Conservation (phyloP, 2,888 invertebrate genomes). For the Epsilonema sp. region DNA sequence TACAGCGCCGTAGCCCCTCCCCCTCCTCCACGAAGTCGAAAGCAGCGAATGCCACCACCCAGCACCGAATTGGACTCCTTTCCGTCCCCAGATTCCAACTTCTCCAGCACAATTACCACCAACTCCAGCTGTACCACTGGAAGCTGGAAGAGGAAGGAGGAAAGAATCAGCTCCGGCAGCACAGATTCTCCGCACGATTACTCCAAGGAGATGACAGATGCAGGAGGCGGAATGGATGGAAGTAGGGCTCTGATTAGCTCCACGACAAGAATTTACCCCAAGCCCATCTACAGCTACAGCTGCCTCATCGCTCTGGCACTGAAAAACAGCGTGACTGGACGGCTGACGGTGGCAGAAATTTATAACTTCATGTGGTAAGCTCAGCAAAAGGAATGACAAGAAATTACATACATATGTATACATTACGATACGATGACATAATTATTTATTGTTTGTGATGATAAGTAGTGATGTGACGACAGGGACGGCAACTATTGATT, state of each 20-base stretch:
- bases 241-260: not conserved
- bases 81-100: not conserved
- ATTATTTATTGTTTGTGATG: not conserved
- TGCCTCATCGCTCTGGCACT: slow-evolving; percentile 93
- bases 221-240: too few relatives aligned
- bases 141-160: not conserved
- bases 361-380: slow-evolving; percentile 94
- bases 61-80: not conserved
- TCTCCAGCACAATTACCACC: too few relatives aligned
- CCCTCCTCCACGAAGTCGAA: too few relatives aligned
- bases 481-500: not conserved
- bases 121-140: too few relatives aligned
- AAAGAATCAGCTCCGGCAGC: not conserved
- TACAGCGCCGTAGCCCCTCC: not conserved
- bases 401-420: too few relatives aligned
- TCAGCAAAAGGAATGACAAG: too few relatives aligned
- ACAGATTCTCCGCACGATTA: not conserved
- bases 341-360: slow-evolving; percentile 88
- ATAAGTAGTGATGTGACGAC: not conserved
- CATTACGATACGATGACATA: too few relatives aligned
- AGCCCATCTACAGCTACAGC: slow-evolving; percentile 91
- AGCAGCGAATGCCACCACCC: too few relatives aligned
- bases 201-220: not conserved
- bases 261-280: slow-evolving; percentile 46
- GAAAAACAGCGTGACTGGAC: slow-evolving; percentile 80